Evolutionary conservation across 2,888 invertebrate species (phyloP), one percentile per base, ranked within the genome.

Genomic region (Phalera bucephala): DNA sequence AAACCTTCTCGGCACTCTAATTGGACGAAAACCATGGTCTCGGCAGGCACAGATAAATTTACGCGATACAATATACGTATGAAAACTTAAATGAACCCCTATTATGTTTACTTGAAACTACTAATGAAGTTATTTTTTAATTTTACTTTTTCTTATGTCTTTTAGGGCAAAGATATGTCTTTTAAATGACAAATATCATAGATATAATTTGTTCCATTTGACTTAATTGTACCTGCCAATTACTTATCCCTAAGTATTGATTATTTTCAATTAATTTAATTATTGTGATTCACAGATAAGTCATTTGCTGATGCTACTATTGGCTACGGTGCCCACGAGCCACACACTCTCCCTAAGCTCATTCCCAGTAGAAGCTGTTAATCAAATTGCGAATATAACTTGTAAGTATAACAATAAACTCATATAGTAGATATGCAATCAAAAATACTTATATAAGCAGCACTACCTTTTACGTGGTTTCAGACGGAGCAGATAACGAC

Each of bases 1-100:
- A 82, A 77, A 75, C 68, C 62, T 52, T 55, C 62, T 52, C 59
- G 64, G 46, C 54, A 62, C 67, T 69, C 72, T 78, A 77, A 80
- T 81, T 82, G 69, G 74, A 63, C 55, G 67, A 72, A 77, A 73
- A 72, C 57, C 60, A 60, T 54, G 48, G 32, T 46, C 36, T 43
- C 44, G 38, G 43, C 44, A 36, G 42, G 31, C 44, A 40, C 33
- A 41, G 22, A 31, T 38, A 33, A 36, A 40, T 35, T 29, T 8
- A 19, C 13, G 1, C 11, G 29, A 29, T 19, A 29, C 8, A 29
- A 8, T 14, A 11, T n/a, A 15, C 3, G 1, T 9, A 19, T 7
- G 22, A 19, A 28, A 28, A 14, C 27, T 14, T 27, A 9, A 23
- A 7, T 12, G 12, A 1, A 8, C 2, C 12, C 26, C 13, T 14